Base-by-base conservation (phyloP, 2,888 invertebrate species). In the Tinea semifulvella region DNA sequence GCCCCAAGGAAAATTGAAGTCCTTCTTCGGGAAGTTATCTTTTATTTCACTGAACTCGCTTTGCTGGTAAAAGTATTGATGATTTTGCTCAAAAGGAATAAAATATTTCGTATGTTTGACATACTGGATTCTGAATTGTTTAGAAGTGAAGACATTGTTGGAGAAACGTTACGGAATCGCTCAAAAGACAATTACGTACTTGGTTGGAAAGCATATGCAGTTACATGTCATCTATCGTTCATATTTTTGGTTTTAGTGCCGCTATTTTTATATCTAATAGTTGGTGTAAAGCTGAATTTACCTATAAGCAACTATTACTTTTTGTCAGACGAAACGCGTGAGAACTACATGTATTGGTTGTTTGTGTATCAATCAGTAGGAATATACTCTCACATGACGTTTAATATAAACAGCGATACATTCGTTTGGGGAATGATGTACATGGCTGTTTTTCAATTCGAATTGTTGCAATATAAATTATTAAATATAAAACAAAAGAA, bases 241-340 rank as follows among this genome's bases (percentile, higher is more conserved):
- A 22, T 40, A 22, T 22, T 14, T 8, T 22, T 40, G 8, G 8
- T 22, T 19, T 13, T 40, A 10, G 7, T 8, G 4, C 10, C 19
- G 10, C n/a, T 40, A 17, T n/a, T 40, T 10, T 4, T 11, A 18
- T 8, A 36, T 10, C 2, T 40, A 2, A 11, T 40, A 40, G 2
- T 40, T 8, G 40, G 14, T 8, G 56, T 56, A 2, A 49, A 56
- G 7, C 42, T 64, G 16, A 60, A 63, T 39, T 55, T 76, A 43
- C 75, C 76, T 1, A 56, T 76, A 49, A 71, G 68, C 51, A 63
- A 65, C 50, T 77, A 72, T 53, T 71, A 68, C 52, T 77, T 77
- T 50, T 54, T 77, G 42, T 60, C 53, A 17, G 61, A 66, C 6
- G 60, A 68, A 39, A 18, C 55, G 2, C 54, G 66, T 14, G 49